Conservation (phyloP, 2,797 vertebrate species). For the Sciaenops ocellatus region DNA sequence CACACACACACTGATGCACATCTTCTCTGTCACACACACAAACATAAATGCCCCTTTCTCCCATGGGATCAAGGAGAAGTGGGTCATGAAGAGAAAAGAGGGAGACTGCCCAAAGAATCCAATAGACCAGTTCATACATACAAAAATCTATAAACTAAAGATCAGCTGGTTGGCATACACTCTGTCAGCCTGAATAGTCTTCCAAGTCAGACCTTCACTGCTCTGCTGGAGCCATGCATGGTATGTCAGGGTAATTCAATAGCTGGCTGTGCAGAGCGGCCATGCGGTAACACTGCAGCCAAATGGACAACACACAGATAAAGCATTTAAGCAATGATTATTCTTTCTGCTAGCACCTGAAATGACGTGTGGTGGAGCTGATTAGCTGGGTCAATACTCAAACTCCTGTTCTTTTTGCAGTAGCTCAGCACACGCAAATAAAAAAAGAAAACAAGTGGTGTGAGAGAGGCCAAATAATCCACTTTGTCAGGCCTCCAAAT, state of each 20-base stretch:
- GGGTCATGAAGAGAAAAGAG: constrained; percentile 59
- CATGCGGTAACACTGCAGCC: constrained; percentile 66
- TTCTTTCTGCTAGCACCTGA: constrained; percentile 79
- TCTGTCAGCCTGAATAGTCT: constrained; percentile 72
- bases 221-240: constrained; percentile 69
- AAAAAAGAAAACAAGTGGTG: constrained; percentile 61
- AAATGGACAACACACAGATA: constrained; percentile 67
- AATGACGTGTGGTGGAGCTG: constrained; percentile 75
- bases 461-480: constrained; percentile 78
- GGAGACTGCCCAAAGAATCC: constrained; percentile 69
- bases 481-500: constrained; percentile 79
- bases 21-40: constrained; percentile 43
- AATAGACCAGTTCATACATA: constrained; percentile 76
- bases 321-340: constrained; percentile 78
- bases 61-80: constrained; percentile 67
- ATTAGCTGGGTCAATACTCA: constrained; percentile 81
- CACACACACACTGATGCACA: constrained; percentile 42
- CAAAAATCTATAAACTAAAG: constrained; percentile 83
- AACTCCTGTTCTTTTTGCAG: constrained; percentile 64
- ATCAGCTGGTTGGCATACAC: constrained; percentile 75
- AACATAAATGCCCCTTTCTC: constrained; percentile 61
- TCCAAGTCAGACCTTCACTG: constrained; percentile 64
- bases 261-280: constrained; percentile 65
- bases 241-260: constrained; percentile 68
- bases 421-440: constrained; percentile 63